Base-by-base conservation (phyloP, 2,888 invertebrate genomes). In the Tromatobia lineatoria region DNA sequence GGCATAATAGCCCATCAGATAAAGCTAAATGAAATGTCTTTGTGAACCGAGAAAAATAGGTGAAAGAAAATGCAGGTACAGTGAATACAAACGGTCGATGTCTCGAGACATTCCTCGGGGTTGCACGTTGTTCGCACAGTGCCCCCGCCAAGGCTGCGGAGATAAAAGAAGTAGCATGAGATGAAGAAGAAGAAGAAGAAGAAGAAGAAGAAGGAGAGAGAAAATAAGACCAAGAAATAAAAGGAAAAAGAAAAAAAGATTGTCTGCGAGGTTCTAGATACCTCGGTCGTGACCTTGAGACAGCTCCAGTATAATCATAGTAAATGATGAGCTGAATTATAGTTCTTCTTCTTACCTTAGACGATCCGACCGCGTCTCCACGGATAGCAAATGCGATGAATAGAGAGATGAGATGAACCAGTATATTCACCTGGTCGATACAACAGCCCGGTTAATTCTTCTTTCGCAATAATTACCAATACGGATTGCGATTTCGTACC, bases 211-310 rank as follows among this genome's bases (percentile, higher is more conserved):
- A 57, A 57, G 25, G 45, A 59, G 59, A 42, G 2, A 11, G 59
- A 69, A 25, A 66, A 57, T 57, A 42, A 75, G 47, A 77, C 61
- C 67, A 70, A 45, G 78, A 78, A 84, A 84, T 57, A 47, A 61
- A 74, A 38, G 80, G 64, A 47, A 23, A 18, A 45, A 73, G 77
- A 61, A 69, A 67, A 69, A 25, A 79, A 73, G 54, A 29, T 61
- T 50, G 81, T 70, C 80, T 69, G 57, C 34, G 74, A 80, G 77
- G 76, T 73, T 81, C 61, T 81, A 78, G 64, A 64, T 73, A 74
- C 74, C 74, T 70, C 50, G 67, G 76, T 77, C 80, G 57, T 57
- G 84, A 81, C 83, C 83, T 84, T 84, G 78, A 79, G 70, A 78
- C 64, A 75, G 57, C 47, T 70, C 59, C 67, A 38, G 20, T 69